Evolutionary conservation across 2,113 vertebrate genomes (phyloP).

Genomic region (Phylloscopus trochilus): DNA sequence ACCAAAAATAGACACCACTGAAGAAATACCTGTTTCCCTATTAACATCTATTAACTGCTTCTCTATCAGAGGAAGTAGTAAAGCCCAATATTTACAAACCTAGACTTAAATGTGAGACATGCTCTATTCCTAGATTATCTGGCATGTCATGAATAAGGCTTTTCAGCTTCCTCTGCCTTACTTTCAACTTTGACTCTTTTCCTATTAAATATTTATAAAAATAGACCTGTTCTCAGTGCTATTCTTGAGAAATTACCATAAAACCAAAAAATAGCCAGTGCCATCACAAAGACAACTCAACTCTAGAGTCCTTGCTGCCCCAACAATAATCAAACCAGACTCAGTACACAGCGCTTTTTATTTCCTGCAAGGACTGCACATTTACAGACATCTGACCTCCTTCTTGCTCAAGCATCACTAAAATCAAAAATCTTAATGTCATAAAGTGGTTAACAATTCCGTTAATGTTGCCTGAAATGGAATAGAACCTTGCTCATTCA

Average conservation of each 20-base stretch:
- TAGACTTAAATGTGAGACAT: background rate
- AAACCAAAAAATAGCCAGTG: background rate
- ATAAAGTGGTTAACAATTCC: slow-evolving; percentile 23
- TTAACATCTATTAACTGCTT: background rate
- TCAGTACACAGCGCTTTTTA: background rate
- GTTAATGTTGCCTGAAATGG: background rate
- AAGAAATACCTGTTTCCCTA: background rate
- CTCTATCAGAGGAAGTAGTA: background rate
- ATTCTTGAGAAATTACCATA: background rate
- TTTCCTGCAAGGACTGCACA: slow-evolving; percentile 25
- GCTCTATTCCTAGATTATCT: background rate
- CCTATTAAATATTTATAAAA: background rate
- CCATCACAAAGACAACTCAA: background rate
- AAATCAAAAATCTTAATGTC: slow-evolving; percentile 39
- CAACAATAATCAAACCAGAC: background rate
- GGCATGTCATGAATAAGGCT: slow-evolving; percentile 7
- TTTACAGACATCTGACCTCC: slow-evolving; percentile 13
- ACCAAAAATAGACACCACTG: background rate
- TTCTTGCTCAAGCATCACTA: background rate
- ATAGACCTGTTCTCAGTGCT: background rate
- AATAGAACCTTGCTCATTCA: background rate
- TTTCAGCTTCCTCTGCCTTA: slow-evolving; percentile 32
- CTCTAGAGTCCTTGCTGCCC: background rate
- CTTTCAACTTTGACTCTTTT: background rate
- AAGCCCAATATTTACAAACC: background rate